These are phyloP conservation scores for Allygus modestus DNA, from an alignment of 2,888 invertebrate species.

Conservation along the genomic window DNA sequence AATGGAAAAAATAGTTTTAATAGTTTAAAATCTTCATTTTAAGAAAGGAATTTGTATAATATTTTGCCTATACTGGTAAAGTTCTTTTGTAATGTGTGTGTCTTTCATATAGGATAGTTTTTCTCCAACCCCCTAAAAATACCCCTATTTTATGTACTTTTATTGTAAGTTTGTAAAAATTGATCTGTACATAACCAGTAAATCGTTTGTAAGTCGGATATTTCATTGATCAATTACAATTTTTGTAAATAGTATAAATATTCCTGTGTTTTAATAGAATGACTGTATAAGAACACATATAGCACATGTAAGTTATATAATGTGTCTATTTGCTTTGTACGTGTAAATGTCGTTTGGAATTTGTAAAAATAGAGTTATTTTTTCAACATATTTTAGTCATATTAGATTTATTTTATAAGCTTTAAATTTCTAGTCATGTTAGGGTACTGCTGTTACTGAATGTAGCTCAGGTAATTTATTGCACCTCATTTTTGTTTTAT, in stretches of 20 bases:
- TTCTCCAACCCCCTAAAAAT: neutral
- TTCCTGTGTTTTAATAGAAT: neutral
- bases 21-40: too few species aligned
- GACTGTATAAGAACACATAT: too few species aligned
- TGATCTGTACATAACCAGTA: neutral
- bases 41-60: too few species aligned
- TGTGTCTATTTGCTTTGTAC: neutral
- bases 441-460: conserved; percentile 11
- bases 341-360: too few species aligned
- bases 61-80: too few species aligned
- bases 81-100: conserved; percentile 14
- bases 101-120: neutral
- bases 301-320: neutral
- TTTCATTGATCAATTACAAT: neutral
- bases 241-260: neutral
- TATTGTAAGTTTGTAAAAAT: neutral
- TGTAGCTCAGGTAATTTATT: neutral
- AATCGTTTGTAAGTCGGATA: neutral
- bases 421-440: conserved; percentile 23
- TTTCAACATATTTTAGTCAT: neutral
- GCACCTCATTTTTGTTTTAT: conserved; percentile 1
- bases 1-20: too few species aligned
- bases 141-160: neutral
- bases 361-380: neutral
- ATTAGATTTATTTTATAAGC: neutral